Base-by-base conservation (phyloP, 2,113 vertebrate genomes). In the Oreochromis tanganicae region DNA sequence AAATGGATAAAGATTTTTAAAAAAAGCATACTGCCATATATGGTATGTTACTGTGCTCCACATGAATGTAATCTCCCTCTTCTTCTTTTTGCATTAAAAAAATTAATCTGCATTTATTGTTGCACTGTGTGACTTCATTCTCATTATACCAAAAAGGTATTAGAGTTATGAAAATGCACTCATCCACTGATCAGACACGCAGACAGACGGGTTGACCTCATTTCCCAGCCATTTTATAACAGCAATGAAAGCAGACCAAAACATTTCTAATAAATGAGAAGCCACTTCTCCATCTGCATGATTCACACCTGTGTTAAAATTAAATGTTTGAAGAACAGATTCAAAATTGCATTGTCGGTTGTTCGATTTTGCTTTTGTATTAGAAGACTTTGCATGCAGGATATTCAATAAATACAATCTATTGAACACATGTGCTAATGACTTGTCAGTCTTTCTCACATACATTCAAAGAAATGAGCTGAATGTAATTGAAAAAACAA, bases 61-160 rank as follows among this genome's bases (percentile, higher is more conserved):
- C 63, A 79, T 86, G 83, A 92, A 94, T 91, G 86, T 87, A 89
- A 80, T 32, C 83, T 24, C 38, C 21, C 21, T 21, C 7, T 5
- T 81, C 82, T 80, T 78, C 84, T 88, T 89, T 93, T 82, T 9
- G 19, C 92, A 84, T 95, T 91, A 94, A 94, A 85, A 87, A 87
- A 80, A 79, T 66, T 6, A 87, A 81, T 66, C 34, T 86, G 87
- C 43, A 82, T 85, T 82, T 38, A 38, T 71, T 29, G 13, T 63
- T 59, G 71, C 36, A 8, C 43, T 54, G 73, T 6, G 24, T 91
- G 80, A 68, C 68, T 86, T 91, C 16, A 59, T 63, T 92, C 19
- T 75, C 32, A 73, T 81, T 34, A 66, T 14, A 32, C 32, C 34
- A 50, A 41, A 21, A 50, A 11, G 71, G 7, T 81, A 85, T 92